These are phyloP conservation scores for Electrona antarctica DNA, from an alignment of 2,113 vertebrate species.

Conservation along the genomic window DNA sequence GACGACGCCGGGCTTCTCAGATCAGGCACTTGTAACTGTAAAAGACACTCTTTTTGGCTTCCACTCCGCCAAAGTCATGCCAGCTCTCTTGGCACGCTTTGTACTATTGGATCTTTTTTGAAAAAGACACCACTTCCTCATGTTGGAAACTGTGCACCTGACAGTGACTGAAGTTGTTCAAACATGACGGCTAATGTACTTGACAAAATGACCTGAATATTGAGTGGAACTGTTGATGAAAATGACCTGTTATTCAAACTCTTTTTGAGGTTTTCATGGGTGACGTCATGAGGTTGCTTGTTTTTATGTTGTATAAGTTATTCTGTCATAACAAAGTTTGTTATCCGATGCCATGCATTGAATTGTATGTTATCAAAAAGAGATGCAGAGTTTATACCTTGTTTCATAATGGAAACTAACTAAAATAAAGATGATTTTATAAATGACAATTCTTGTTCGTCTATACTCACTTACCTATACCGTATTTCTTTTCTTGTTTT, in stretches of 20 bases:
- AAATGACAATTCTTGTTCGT: background rate
- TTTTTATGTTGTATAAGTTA: constrained; percentile 35
- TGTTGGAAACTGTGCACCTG: constrained; percentile 34
- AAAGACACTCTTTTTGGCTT: constrained; percentile 52
- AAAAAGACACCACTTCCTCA: constrained; percentile 48
- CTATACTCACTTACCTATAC: no score
- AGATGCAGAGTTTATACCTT: background rate
- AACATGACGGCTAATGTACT: background rate
- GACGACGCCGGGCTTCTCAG: constrained; percentile 68
- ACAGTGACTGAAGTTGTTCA: constrained; percentile 16
- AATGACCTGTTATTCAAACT: constrained; percentile 9
- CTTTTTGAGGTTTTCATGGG: constrained; percentile 8
- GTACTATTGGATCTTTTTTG: constrained; percentile 52
- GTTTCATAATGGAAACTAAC: constrained; percentile 19
- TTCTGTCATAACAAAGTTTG: background rate
- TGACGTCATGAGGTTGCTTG: background rate
- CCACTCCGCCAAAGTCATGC: constrained; percentile 61
- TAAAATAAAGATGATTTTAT: constrained; percentile 48
- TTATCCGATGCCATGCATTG: background rate
- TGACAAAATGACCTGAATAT: constrained; percentile 46
- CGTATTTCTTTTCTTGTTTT: no score
- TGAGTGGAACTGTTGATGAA: constrained; percentile 38
- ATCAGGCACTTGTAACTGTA: constrained; percentile 63
- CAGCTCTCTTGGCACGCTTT: constrained; percentile 48
- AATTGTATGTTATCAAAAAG: background rate